Evolutionary conservation across 2,888 invertebrate genomes (phyloP).

Genomic region (Craniophora ligustri): DNA sequence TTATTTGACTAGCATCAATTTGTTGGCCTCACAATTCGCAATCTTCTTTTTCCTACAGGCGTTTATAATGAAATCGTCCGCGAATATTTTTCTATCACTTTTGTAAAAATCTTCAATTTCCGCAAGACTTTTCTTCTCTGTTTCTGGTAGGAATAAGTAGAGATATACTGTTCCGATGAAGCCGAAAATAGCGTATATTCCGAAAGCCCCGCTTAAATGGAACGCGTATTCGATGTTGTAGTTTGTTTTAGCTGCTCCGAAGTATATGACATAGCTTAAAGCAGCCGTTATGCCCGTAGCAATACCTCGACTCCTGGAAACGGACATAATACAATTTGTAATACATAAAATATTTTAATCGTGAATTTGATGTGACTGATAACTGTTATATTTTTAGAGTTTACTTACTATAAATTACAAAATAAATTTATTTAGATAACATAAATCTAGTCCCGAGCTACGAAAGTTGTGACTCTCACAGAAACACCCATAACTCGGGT

Average conservation of each 20-base stretch:
- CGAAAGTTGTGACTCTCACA: no score
- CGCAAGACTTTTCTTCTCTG: conserved; percentile 84
- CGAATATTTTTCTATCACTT: conserved; percentile 76
- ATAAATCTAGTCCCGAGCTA: no score
- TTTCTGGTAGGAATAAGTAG: conserved; percentile 87
- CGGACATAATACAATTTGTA: background rate
- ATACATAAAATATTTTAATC: background rate
- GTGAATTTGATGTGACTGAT: background rate
- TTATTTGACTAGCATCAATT: conserved; percentile 77
- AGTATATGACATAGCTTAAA: conserved; percentile 81
- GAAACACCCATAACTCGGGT: no score
- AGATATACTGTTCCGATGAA: conserved; percentile 83
- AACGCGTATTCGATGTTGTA: conserved; percentile 83
- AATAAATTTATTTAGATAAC: no score
- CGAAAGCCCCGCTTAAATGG: conserved; percentile 84
- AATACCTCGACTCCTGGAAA: conserved; percentile 84
- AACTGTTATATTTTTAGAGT: no score
- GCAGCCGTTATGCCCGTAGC: conserved; percentile 87
- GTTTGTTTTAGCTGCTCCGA: conserved; percentile 86
- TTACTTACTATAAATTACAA: no score
- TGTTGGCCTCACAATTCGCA: conserved; percentile 62
- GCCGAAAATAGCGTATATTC: conserved; percentile 79
- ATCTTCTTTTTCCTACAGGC: conserved; percentile 72
- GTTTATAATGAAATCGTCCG: conserved; percentile 81
- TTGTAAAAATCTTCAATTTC: conserved; percentile 86